These are phyloP conservation scores for Brachionus manjavacas DNA, from an alignment of 1,140 invertebrate species.

Conservation along the genomic window DNA sequence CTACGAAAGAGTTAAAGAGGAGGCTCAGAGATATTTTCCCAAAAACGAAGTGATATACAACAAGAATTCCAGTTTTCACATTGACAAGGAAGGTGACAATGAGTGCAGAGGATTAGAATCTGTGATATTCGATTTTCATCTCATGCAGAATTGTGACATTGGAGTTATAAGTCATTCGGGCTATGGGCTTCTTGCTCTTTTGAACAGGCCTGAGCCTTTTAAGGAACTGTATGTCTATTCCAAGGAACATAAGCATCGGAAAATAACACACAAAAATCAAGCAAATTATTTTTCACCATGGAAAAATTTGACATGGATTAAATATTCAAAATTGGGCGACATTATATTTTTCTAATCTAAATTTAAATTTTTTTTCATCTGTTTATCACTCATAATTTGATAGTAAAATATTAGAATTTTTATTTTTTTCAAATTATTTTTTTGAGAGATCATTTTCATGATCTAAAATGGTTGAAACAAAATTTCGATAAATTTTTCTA, in stretches of 20 bases:
- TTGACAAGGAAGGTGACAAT: neutral
- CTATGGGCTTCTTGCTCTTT: neutral
- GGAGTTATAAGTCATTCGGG: conserved; percentile 8
- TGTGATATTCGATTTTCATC: neutral
- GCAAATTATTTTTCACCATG: neutral
- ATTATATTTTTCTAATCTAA: neutral
- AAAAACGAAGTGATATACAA: neutral
- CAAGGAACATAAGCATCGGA: neutral
- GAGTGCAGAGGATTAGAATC: neutral
- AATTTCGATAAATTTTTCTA: too few relatives aligned
- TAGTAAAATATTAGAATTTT: too few relatives aligned
- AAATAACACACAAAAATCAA: neutral
- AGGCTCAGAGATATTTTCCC: neutral
- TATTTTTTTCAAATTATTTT: too few relatives aligned
- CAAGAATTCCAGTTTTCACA: neutral
- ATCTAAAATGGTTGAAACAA: too few relatives aligned
- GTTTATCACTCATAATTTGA: too few relatives aligned
- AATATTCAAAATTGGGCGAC: neutral
- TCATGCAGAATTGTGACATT: conserved; percentile 26
- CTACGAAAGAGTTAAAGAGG: neutral
- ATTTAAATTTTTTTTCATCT: neutral
- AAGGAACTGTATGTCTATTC: conserved; percentile 14
- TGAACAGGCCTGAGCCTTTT: neutral
- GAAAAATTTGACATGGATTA: neutral
- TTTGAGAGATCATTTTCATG: too few relatives aligned